Conservation (phyloP, 2,888 invertebrate species). For the Cheilosia grossa region DNA sequence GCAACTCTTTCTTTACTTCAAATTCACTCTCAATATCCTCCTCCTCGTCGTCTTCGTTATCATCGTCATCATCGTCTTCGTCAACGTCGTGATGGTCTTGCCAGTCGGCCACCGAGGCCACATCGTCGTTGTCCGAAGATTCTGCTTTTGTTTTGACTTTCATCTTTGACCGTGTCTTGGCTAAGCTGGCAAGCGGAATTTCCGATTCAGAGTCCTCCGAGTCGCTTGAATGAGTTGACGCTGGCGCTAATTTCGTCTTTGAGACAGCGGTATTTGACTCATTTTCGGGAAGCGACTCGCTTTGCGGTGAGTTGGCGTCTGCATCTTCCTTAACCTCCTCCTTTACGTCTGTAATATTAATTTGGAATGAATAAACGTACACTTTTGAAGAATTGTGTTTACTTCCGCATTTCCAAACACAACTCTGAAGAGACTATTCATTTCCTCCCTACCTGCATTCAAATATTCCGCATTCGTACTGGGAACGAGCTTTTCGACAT, state of each 20-base stretch:
- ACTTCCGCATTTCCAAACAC: neutral
- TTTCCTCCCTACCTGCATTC: slow-evolving; percentile 75
- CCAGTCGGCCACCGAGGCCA: slow-evolving; percentile 44
- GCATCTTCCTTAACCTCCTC: slow-evolving; percentile 62
- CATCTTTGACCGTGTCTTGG: slow-evolving; percentile 19
- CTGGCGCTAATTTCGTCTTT: neutral
- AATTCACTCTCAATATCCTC: slow-evolving; percentile 59
- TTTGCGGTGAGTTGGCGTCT: slow-evolving; percentile 14
- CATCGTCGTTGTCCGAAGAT: slow-evolving; percentile 40
- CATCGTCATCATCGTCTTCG: slow-evolving; percentile 76
- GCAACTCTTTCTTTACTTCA: slow-evolving; percentile 29
- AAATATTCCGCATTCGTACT: slow-evolving; percentile 22
- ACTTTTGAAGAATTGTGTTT: neutral
- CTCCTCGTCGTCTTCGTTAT: slow-evolving; percentile 68
- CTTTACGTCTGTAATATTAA: slow-evolving; percentile 60
- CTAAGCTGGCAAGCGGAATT: slow-evolving; percentile 55
- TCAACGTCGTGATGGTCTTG: slow-evolving; percentile 70
- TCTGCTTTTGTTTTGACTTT: neutral
- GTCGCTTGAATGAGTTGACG: slow-evolving; percentile 15
- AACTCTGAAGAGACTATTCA: neutral
- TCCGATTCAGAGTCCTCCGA: slow-evolving; percentile 61
- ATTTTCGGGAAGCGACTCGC: slow-evolving; percentile 16
- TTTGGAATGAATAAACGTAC: neutral
- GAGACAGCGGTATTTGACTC: neutral
- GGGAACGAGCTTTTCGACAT: slow-evolving; percentile 33